Evolutionary conservation across 2,888 invertebrate species (phyloP).

Genomic region (Pristionchus exspectatus): DNA sequence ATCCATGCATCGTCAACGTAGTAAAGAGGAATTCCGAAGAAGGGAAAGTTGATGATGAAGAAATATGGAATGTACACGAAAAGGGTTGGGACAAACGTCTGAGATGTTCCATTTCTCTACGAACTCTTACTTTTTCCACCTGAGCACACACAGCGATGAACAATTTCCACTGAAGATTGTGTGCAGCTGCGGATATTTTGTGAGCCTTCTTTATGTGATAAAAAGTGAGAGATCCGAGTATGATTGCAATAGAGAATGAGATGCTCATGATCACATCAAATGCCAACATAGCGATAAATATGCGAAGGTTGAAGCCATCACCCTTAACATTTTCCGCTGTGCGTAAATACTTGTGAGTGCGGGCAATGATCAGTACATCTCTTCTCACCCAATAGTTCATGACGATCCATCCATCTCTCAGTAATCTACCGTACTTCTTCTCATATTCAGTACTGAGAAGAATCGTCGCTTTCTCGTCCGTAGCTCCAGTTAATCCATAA

Average conservation of each 20-base stretch:
- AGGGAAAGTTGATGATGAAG: conserved; percentile 25
- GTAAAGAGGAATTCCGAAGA: conserved; percentile 5
- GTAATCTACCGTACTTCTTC: not conserved
- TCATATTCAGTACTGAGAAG: not conserved
- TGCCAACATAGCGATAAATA: not conserved
- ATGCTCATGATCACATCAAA: conserved; percentile 4
- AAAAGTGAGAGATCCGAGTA: not conserved
- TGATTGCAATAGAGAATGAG: not conserved
- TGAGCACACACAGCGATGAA: conserved; percentile 25
- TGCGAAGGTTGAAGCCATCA: not conserved
- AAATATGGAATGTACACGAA: conserved; percentile 34
- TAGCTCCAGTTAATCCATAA: not conserved
- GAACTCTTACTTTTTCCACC: not conserved
- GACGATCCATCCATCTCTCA: not conserved
- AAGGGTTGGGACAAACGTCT: not conserved
- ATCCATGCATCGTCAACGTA: not conserved
- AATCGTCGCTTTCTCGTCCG: not conserved
- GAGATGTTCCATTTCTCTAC: not conserved
- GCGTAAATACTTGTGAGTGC: not conserved
- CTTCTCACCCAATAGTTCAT: conserved; percentile 8
- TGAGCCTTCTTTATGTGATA: not conserved
- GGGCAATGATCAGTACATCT: not conserved
- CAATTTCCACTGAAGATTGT: not conserved
- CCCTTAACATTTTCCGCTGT: not conserved
- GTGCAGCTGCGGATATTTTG: not conserved